Evolutionary conservation across 2,113 vertebrate species (phyloP), one percentile per base, ranked within the genome.

Genomic region (Peromyscus polionotus): DNA sequence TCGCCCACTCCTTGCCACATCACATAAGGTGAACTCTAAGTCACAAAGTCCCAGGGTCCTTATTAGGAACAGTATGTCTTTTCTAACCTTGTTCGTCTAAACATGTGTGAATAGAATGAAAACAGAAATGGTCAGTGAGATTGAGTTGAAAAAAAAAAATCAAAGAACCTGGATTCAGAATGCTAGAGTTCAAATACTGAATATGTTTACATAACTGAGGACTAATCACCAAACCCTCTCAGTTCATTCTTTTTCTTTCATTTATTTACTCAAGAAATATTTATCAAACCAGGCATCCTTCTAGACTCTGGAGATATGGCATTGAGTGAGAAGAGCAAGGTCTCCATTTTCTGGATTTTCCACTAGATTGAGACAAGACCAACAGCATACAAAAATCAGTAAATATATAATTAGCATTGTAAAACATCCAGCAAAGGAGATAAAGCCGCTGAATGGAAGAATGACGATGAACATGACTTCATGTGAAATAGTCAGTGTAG

Each of bases 11-110:
- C 45, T 67, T 45, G 63, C 85, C 73, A 89, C 26, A 31, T 68
- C 54, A n/a, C 54, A 79, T 72, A 96, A 81, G 73, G 93, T 81
- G 81, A 92, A 81, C 65, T 85, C 39, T 77, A 89, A 96, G 92
- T 96, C 90, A 94, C 48, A 84, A 77, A 68, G 88, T 93, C 73
- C 76, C 97, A 95, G 65, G 42, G 95, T 88, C 94, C 67, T 93
- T 98, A 91, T 94, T 97, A 88, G 80, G 92, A 95, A 94, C 68
- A 16, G 12, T 81, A 51, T 20, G 26, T 91, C 45, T 97, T 54
- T 87, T 94, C 96, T 61, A 79, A 91, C 84, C 45, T 68, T 72
- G n/a, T 45, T 91, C 33, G 63, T 76, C 90, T 24, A 80, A 87
- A 73, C 65, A 61, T 20, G 26, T 90, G 48, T 83, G 68, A 92